Base-by-base conservation (phyloP, 2,888 invertebrate species). In the Empis stercorea region DNA sequence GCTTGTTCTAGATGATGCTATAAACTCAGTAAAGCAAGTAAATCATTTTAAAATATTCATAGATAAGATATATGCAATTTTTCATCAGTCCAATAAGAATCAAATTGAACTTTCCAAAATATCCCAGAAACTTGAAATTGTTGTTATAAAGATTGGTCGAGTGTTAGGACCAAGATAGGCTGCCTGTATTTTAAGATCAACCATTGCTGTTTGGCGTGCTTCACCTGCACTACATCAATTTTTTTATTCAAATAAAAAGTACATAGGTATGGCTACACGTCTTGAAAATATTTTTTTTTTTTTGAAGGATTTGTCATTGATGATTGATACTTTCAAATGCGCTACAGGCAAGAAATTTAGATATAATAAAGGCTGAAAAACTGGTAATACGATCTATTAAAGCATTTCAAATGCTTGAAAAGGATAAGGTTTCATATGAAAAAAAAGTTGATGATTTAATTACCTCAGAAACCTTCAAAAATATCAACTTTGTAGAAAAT, bases 81-180 rank as follows among this genome's bases (percentile, higher is more conserved):
- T 37, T 30, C 41, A 41, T 41, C 41, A 41, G 15, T 27, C 30
- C 14, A 41, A 41, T 41, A 41, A 41, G 27, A 41, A 41, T 23
- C 41, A 41, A 41, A 30, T n/a, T n/a, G 30, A 41, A 41, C 30
- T 41, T 14, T 4, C 6, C 16, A 37, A 37, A 15, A 37, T 15
- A 15, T 37, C 37, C 37, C 37, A 37, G 34, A 2, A 39, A 10
- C 37, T 37, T 37, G 10, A 10, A n/a, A n/a, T 37, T 10, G 40
- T 20, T 13, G 23, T 40, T 10, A 40, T 40, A 20, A 37, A 37
- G 2, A 37, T 37, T 37, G 37, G 37, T 10, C 10, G 37, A 37
- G 32, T 32, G 4, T 32, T 32, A 32, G 32, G 32, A 32, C 32
- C 32, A n/a, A 32, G 32, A 32, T 32, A 13, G 32, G 32, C 32